These are phyloP conservation scores for Ecdyonurus torrentis DNA, from an alignment of 2,888 invertebrate genomes.

Conservation along the genomic window DNA sequence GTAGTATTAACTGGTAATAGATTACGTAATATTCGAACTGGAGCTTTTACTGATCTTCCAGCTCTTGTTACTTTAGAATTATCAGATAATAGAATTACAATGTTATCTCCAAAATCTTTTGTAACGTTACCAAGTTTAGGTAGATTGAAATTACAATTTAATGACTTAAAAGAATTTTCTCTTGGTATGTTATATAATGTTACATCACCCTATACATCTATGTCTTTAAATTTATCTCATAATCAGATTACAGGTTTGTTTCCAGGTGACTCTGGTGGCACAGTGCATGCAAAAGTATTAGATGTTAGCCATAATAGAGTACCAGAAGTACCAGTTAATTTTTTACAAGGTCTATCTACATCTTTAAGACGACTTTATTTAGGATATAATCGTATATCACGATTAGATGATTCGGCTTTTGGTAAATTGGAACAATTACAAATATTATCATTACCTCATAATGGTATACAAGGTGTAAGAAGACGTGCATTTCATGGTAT, in stretches of 20 bases:
- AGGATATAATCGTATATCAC: conserved; percentile 53
- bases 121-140: conserved; percentile 56
- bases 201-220: conserved; percentile 42
- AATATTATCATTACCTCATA: conserved; percentile 53
- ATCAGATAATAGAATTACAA: conserved; percentile 60
- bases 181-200: conserved; percentile 50
- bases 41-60: conserved; percentile 59
- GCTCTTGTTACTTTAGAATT: conserved; percentile 67
- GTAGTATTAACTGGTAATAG: conserved; percentile 65
- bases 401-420: conserved; percentile 56
- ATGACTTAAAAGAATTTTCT: conserved; percentile 51
- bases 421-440: conserved; percentile 51
- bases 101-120: conserved; percentile 56
- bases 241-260: conserved; percentile 38
- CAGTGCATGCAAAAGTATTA: conserved; percentile 45
- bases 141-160: conserved; percentile 64
- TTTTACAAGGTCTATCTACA: conserved; percentile 43
- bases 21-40: conserved; percentile 48
- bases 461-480: conserved; percentile 52
- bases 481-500: conserved; percentile 62
- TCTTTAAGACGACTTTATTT: conserved; percentile 51
- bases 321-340: conserved; percentile 38
- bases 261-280: conserved; percentile 26
- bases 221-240: conserved; percentile 59
- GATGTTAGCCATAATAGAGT: conserved; percentile 55